A percentile compares a stretch with the other conserved stretches of the same genome.
phyloP scores from a whole-genome alignment of 2,113 vertebrate genomes.

The Pelodiscus sinensis region DNA sequence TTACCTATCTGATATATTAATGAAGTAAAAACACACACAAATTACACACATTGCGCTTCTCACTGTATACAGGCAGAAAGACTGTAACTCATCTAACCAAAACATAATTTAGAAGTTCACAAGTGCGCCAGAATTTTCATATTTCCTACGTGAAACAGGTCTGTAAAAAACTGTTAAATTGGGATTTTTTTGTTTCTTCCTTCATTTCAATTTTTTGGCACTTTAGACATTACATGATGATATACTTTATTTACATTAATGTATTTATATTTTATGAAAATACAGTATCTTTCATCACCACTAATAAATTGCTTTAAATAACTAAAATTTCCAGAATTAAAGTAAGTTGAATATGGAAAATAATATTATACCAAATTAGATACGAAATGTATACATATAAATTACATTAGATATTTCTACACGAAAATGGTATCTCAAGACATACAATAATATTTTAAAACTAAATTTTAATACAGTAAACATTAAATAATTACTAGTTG shows the following conservation, averaged over 20 bases:
- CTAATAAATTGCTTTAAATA: not conserved
- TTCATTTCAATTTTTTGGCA: not conserved
- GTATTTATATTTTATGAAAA: not conserved
- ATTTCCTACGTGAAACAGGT: constrained; percentile 64
- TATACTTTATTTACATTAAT: not conserved
- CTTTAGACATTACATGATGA: constrained; percentile 30
- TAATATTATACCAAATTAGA: not conserved
- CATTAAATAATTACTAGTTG: not conserved
- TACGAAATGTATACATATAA: not conserved
- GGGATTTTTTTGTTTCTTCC: not conserved
- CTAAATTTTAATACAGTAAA: not conserved
- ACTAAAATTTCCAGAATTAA: not conserved
- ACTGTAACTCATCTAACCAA: not conserved
- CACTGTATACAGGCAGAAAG: not conserved
- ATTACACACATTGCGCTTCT: not conserved
- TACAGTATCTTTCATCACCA: not conserved
- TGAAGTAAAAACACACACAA: rapidly evolving
- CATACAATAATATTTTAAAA: not conserved
- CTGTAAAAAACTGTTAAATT: not conserved
- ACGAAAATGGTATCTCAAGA: not conserved
- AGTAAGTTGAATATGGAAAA: not conserved
- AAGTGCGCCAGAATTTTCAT: constrained; percentile 42
- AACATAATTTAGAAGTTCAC: constrained; percentile 16
- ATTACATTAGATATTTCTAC: not conserved
- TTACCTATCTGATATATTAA: not conserved